These are phyloP conservation scores for Anas platyrhynchos DNA, from an alignment of 2,113 vertebrate genomes.

Conservation along the genomic window DNA sequence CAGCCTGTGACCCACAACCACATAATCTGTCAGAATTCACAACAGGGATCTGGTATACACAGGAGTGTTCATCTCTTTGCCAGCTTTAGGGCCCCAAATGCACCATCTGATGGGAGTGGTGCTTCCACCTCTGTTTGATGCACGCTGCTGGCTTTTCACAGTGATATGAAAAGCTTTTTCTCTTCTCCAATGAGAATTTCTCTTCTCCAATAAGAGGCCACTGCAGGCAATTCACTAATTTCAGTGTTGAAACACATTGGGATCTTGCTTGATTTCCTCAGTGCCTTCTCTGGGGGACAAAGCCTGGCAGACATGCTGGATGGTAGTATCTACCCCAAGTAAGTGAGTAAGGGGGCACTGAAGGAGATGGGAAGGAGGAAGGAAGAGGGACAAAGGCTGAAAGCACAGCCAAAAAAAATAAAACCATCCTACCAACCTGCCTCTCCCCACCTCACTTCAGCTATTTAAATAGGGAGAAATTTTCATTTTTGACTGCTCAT, in stretches of 20 bases:
- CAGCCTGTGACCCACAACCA: neutral
- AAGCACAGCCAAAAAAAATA: neutral
- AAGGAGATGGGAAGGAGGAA: neutral
- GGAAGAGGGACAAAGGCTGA: neutral
- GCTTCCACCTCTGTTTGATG: neutral
- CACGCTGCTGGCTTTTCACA: neutral
- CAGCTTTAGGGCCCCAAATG: neutral
- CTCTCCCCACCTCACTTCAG: neutral
- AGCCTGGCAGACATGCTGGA: neutral
- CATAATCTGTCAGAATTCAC: neutral
- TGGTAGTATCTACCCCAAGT: neutral
- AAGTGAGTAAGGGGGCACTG: rapidly evolving
- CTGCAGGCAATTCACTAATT: neutral
- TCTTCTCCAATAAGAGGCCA: rapidly evolving
- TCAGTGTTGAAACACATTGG: rapidly evolving
- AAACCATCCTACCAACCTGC: neutral
- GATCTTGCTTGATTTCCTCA: neutral
- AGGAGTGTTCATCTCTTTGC: rapidly evolving
- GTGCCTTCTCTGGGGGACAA: neutral
- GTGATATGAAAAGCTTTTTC: neutral
- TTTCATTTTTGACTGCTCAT: neutral
- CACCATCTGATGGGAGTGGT: rapidly evolving
- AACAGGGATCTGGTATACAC: rapidly evolving
- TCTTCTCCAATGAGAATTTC: rapidly evolving
- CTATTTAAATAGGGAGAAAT: neutral